Conservation (phyloP, 2,113 vertebrate species). For the Dendrocopos noguchii region DNA sequence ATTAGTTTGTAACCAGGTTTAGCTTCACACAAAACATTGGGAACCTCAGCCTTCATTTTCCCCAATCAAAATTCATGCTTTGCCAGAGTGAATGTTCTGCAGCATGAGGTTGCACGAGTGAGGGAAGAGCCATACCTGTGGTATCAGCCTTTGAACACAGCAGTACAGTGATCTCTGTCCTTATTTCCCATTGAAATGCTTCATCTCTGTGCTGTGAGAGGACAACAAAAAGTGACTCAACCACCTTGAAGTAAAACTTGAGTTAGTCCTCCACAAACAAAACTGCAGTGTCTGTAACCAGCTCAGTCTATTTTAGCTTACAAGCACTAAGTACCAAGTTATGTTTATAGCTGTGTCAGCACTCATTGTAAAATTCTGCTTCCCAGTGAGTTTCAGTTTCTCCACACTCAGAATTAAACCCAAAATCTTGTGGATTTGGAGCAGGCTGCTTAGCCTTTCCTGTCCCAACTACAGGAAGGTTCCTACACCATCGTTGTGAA, state of each 20-base stretch:
- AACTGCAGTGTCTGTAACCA: background rate
- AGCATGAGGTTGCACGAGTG: background rate
- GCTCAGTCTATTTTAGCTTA: background rate
- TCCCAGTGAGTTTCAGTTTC: background rate
- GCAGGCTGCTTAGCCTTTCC: background rate
- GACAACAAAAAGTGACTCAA: background rate
- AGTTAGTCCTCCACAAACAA: background rate
- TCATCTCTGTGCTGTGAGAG: background rate
- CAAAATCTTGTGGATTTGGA: background rate
- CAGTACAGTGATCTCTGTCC: background rate
- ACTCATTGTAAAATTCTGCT: background rate
- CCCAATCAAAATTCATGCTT: background rate
- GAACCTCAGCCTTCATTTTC: background rate
- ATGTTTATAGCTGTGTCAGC: background rate
- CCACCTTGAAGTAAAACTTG: background rate
- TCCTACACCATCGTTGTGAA: background rate
- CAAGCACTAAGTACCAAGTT: background rate
- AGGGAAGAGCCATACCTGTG: background rate
- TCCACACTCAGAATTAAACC: background rate
- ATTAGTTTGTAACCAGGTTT: background rate
- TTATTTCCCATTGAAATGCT: background rate
- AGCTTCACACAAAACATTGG: background rate
- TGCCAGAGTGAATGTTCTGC: background rate
- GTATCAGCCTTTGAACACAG: background rate
- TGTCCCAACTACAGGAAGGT: background rate